Conservation (phyloP, 1,140 invertebrate genomes). For the Stratiolaelaps scimitus region DNA sequence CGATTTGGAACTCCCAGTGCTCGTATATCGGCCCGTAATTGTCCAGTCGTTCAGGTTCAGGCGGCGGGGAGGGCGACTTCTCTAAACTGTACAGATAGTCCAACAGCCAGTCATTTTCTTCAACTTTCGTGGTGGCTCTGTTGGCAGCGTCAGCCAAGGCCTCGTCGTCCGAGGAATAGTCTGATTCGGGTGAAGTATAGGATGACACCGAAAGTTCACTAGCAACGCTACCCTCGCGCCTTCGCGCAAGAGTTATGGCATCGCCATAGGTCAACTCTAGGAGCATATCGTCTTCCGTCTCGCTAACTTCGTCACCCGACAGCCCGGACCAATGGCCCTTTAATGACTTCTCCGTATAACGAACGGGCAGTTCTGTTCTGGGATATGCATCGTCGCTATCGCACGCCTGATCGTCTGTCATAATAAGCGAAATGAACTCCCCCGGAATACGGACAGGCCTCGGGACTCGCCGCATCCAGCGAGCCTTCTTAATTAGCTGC, state of each 20-base stretch:
- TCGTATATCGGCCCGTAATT: conserved; percentile 10
- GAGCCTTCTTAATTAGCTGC: neutral
- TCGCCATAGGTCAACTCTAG: no score
- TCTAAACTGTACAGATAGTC: conserved; percentile 5
- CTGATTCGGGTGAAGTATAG: neutral
- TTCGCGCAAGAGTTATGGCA: no score
- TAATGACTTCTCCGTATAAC: no score
- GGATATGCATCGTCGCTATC: no score
- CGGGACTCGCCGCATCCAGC: conserved; percentile 16
- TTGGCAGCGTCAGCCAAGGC: neutral
- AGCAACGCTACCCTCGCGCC: no score
- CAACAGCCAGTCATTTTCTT: conserved; percentile 16
- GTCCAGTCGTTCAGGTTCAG: conserved; percentile 15
- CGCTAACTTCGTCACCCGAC: no score
- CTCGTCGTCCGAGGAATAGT: neutral
- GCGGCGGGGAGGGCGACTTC: neutral
- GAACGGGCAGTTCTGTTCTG: no score
- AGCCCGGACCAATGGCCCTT: no score
- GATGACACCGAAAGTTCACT: conserved; percentile 4
- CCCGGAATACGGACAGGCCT: neutral
- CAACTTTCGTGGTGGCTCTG: neutral
- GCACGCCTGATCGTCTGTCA: no score
- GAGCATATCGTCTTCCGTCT: no score
- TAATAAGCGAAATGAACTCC: neutral
- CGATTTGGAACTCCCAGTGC: conserved; percentile 24